A percentile compares a stretch with the other conserved stretches of the same genome.
Evolutionary conservation across 2,113 vertebrate species (phyloP).

Genomic region (Dascyllus trimaculatus): DNA sequence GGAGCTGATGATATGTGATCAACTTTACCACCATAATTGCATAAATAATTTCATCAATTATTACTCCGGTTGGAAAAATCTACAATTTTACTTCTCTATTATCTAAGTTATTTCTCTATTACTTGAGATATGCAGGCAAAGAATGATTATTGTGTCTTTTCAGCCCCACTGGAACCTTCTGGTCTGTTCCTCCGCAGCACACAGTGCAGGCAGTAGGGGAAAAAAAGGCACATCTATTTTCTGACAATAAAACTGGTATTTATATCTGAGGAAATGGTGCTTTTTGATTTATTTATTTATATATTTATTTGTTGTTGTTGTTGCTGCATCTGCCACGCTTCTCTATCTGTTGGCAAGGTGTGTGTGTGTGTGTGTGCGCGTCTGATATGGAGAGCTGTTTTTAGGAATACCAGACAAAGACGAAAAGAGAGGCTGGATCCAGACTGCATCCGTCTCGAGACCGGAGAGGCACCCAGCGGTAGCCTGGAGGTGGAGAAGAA

Average conservation of each 20-base stretch:
- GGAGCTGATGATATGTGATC: conserved; percentile 16
- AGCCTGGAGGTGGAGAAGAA: conserved; percentile 83
- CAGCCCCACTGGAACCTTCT: conserved; percentile 28
- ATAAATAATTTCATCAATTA: conserved; percentile 46
- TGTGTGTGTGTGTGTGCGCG: conserved; percentile 6
- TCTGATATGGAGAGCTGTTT: conserved; percentile 43
- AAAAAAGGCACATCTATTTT: conserved; percentile 49
- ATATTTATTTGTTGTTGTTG: conserved; percentile 35
- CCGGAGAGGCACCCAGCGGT: conserved; percentile 86
- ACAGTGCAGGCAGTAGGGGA: conserved; percentile 11
- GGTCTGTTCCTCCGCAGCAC: conserved; percentile 46
- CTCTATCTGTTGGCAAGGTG: conserved; percentile 26
- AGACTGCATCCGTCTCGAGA: conserved; percentile 82
- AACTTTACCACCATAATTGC: conserved; percentile 23
- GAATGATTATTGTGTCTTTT: conserved; percentile 28
- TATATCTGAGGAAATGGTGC: conserved; percentile 60
- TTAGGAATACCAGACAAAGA: conserved; percentile 81
- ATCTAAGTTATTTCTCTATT: conserved; percentile 1
- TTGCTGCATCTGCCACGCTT: conserved; percentile 39
- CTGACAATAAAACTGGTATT: conserved; percentile 73
- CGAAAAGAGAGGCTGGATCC: conserved; percentile 87
- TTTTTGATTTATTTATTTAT: conserved; percentile 65
- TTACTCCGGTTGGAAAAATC: conserved; percentile 1
- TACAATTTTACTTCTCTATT: no score
- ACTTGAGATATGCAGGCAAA: conserved; percentile 18